Conservation (phyloP, 2,797 vertebrate species). For the Ispidina lecontei region DNA sequence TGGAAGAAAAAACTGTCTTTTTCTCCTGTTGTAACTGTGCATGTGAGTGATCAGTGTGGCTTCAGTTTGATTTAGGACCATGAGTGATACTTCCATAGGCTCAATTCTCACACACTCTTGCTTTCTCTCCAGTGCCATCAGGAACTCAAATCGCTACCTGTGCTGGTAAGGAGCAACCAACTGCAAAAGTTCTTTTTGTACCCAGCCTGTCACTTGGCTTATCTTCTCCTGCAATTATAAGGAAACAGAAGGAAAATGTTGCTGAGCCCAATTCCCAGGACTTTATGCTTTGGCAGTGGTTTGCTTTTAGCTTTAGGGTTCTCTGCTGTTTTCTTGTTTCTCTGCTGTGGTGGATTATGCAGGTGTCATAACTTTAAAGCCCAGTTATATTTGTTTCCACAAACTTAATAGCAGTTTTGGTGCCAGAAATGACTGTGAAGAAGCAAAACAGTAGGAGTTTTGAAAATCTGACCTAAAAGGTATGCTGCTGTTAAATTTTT, state of each 20-base stretch:
- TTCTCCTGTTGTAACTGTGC: background rate
- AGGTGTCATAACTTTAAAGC: background rate
- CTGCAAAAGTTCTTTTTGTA: background rate
- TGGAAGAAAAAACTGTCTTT: background rate
- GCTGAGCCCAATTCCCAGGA: background rate
- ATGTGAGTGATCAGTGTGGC: background rate
- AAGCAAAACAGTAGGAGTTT: background rate
- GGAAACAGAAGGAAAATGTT: background rate
- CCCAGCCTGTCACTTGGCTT: background rate
- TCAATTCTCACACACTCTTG: background rate
- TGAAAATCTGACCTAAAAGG: background rate
- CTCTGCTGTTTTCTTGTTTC: background rate
- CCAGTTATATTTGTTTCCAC: background rate
- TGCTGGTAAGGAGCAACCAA: background rate
- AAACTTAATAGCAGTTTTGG: background rate
- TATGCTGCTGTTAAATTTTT: background rate
- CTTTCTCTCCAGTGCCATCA: background rate
- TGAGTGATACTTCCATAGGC: background rate
- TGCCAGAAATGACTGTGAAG: background rate
- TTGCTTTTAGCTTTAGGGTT: slow-evolving; percentile 6
- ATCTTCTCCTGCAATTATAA: background rate
- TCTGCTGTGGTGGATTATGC: background rate
- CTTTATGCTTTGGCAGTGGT: background rate
- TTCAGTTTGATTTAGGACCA: background rate
- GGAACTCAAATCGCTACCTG: background rate